These are phyloP conservation scores for Puma concolor DNA, from an alignment of 2,113 vertebrate species.

Conservation along the genomic window DNA sequence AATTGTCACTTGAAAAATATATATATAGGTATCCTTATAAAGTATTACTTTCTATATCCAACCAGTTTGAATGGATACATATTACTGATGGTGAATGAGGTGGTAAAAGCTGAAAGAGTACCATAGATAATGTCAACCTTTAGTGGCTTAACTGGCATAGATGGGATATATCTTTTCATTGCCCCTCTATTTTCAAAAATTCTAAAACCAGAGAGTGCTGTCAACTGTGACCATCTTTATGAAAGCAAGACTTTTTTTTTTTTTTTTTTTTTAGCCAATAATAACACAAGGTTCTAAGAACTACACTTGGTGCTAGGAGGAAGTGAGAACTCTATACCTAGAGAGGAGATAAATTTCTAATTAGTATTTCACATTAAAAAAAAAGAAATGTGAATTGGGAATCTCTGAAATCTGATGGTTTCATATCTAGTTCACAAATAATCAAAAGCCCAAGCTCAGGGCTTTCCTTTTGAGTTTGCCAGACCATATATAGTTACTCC, in stretches of 20 bases:
- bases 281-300: constrained; percentile 28
- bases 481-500: background rate
- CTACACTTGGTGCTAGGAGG: background rate
- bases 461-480: background rate
- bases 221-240: constrained; percentile 5
- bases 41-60: constrained; percentile 9
- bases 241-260: background rate
- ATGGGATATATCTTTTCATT: background rate
- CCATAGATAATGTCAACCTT: background rate
- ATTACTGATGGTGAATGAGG: background rate
- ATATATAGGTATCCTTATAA: background rate
- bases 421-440: background rate
- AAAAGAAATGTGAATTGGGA: background rate
- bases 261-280: too few relatives aligned
- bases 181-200: constrained; percentile 39
- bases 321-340: background rate
- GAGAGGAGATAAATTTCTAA: constrained; percentile 26
- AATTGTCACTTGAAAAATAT: background rate
- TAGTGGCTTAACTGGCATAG: background rate
- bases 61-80: background rate
- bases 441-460: background rate
- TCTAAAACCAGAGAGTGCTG: constrained; percentile 41
- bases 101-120: background rate
- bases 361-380: background rate
- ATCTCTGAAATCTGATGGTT: background rate